Conservation (phyloP, 2,797 vertebrate species). For the Amblyopsis hoosieri region DNA sequence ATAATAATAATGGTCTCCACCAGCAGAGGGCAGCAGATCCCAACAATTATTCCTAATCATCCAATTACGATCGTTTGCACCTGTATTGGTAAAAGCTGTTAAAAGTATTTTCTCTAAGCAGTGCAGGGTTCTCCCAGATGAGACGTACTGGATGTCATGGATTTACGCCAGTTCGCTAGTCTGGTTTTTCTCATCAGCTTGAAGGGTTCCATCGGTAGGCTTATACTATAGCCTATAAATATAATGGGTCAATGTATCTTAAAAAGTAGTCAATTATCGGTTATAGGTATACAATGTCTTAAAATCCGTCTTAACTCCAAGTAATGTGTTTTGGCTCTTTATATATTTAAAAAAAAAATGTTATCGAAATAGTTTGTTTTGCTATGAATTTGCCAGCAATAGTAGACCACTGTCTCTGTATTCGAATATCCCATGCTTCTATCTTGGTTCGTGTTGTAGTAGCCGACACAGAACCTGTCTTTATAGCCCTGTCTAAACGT, state of each 20-base stretch:
- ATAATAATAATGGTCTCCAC: neutral
- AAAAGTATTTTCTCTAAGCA: constrained; percentile 36
- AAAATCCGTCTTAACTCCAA: too few relatives aligned
- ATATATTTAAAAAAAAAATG: too few relatives aligned
- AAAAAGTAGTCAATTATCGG: too few relatives aligned
- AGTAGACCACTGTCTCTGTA: neutral
- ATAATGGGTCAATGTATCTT: too few relatives aligned
- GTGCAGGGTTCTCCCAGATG: constrained; percentile 13
- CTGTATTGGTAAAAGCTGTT: constrained; percentile 10
- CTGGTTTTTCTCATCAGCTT: constrained; percentile 29
- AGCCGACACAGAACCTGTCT: neutral
- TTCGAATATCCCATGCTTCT: neutral
- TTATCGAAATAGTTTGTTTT: too few relatives aligned
- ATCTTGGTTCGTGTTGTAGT: neutral
- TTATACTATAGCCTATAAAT: too few relatives aligned
- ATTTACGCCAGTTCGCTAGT: constrained; percentile 27
- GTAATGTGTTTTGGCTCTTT: too few relatives aligned
- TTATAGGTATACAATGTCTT: too few relatives aligned
- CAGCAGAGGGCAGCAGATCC: constrained; percentile 32
- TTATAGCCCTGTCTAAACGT: neutral
- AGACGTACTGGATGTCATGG: constrained; percentile 53
- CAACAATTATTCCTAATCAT: neutral
- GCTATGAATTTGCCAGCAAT: too few relatives aligned
- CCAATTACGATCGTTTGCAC: neutral
- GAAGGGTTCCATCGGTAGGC: constrained; percentile 45